Evolutionary conservation across 2,113 vertebrate genomes (phyloP).

Genomic region (Lathamus discolor): DNA sequence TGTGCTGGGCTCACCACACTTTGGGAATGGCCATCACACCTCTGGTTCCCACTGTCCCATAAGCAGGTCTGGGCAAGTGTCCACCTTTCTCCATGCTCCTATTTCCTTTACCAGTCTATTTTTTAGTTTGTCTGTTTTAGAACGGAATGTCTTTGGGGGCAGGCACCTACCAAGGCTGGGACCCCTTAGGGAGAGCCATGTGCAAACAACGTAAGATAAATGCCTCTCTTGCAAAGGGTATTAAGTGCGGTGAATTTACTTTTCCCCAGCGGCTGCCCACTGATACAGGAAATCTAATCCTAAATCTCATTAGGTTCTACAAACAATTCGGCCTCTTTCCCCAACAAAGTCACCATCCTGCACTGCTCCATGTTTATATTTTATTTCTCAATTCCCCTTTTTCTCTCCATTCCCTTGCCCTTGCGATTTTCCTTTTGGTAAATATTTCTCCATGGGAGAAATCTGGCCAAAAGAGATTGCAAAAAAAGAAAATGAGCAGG

Average conservation of each 20-base stretch:
- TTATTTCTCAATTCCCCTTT: conserved; percentile 45
- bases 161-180: background rate
- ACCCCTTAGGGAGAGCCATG: background rate
- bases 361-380: conserved; percentile 43
- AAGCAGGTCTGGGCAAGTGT: background rate
- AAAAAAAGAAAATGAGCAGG: conserved; percentile 39
- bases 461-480: conserved; percentile 37
- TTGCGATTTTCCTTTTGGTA: conserved; percentile 54
- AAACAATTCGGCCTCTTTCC: conserved; percentile 53
- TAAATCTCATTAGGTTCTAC: conserved; percentile 65
- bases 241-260: conserved; percentile 58
- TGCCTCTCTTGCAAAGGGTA: conserved; percentile 22
- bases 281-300: conserved; percentile 67
- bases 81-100: background rate
- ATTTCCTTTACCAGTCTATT: background rate
- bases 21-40: background rate
- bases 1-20: background rate
- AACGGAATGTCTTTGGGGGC: background rate
- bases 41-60: background rate
- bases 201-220: conserved; percentile 5
- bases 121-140: background rate
- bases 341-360: conserved; percentile 54
- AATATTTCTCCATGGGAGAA: conserved; percentile 56
- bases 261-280: conserved; percentile 55
- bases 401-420: background rate